Base-by-base conservation (phyloP, 2,797 vertebrate species). In the Danio tinwini region DNA sequence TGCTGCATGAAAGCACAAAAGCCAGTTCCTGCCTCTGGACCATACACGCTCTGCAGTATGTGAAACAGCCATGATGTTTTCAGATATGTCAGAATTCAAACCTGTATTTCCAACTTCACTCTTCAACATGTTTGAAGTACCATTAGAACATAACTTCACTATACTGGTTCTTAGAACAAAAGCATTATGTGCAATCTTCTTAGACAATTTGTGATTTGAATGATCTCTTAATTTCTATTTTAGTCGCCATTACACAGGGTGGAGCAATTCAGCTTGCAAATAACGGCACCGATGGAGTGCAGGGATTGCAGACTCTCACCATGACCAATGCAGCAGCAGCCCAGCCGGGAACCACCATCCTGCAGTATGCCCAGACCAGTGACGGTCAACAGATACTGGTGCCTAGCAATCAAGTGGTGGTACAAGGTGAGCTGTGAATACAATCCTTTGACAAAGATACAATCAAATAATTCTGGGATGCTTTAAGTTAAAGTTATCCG, bases 331-430 rank as follows among this genome's bases (percentile, higher is more conserved):
- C 97, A 56, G 93, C 94, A 4, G 94, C 92, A 62, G 93, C 93
- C 29, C 98, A 99, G 76, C 92, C 93, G 0, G 96, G 97, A 7
- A 94, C 97, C 82, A 99, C 98, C 87, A 99, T 99, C 90, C 94
- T 99, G 75, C 98, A 99, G 83, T 99, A 99, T 29, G 97, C 98
- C 80, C 98, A 99, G 92, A 99, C 98, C 80, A 97, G 96, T 16
- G 98, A 99, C 0, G 98, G 98, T 14, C 98, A 99, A 86, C 98
- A 99, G 91, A 99, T 99, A 88, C 93, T 99, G 21, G 97, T 99
- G 81, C 98, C 98, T 80, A 98, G 98, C 92, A 99, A 99, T 90
- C 98, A 99, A 83, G 98, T 99, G 80, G 97, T 99, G n/a, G 98
- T 99, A 88, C 98, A 99, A 96, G 97, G 98, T 98, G 87, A 59